Evolutionary conservation across 2,888 invertebrate genomes (phyloP).

Genomic region (Dasypogon diadema): DNA sequence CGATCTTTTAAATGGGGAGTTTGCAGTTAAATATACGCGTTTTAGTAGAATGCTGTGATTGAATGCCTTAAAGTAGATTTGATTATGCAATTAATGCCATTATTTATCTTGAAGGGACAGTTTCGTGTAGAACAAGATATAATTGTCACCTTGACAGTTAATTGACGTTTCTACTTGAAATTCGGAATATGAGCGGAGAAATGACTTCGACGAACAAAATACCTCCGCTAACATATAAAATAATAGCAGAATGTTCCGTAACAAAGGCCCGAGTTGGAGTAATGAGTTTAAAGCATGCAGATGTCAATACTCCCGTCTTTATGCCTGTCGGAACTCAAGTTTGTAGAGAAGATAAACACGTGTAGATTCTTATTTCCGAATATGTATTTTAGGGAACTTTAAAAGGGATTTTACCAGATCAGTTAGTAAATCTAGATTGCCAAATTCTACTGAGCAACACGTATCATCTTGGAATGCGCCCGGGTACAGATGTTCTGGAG

Average conservation of each 20-base stretch:
- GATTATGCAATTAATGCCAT: too few species aligned
- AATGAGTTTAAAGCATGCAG: conserved; percentile 87
- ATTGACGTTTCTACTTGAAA: too few species aligned
- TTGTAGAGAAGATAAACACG: too few species aligned
- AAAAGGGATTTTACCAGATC: conserved; percentile 93
- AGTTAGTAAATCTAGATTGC: conserved; percentile 87
- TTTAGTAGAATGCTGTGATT: too few species aligned
- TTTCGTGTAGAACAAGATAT: too few species aligned
- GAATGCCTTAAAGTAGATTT: too few species aligned
- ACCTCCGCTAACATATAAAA: conserved; percentile 75
- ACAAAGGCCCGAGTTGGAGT: conserved; percentile 84
- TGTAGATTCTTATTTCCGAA: too few species aligned
- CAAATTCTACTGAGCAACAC: conserved; percentile 96
- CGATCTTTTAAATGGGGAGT: too few species aligned
- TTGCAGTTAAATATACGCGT: too few species aligned
- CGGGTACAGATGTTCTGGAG: conserved; percentile 84
- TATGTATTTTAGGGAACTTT: conserved; percentile 92
- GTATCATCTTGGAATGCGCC: conserved; percentile 93
- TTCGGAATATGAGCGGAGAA: too few species aligned
- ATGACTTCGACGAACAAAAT: conserved; percentile 56
- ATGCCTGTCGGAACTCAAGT: conserved; percentile 96
- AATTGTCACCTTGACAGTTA: too few species aligned
- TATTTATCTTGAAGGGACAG: too few species aligned
- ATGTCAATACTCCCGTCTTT: conserved; percentile 95
- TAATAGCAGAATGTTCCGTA: conserved; percentile 83